Evolutionary conservation across 2,888 invertebrate species (phyloP), one percentile per base, ranked within the genome.

Genomic region (Lasioglossum malachurum): DNA sequence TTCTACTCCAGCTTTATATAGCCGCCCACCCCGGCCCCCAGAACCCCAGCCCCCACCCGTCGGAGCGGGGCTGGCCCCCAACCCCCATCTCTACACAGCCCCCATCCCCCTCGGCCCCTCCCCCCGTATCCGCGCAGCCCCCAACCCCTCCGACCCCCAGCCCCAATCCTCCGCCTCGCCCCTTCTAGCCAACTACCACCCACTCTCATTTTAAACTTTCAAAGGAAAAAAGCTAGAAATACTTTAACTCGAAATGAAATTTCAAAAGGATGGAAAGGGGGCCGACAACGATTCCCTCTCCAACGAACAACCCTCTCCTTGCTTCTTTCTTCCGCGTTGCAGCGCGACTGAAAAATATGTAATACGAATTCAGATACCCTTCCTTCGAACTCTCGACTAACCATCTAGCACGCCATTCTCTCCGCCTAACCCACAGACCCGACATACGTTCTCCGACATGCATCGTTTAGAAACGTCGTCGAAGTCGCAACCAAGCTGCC

Each of bases 201-300:
- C 87, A 86, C 83, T 90, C 92, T 94, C 92, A 91, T 93, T 94
- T 93, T 88, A 92, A 93, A 93, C 90, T 93, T 94, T 93, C 88
- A 89, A 92, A 92, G 88, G 90, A 92, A 93, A 93, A 93, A 94
- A 93, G 92, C 92, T 93, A 92, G 92, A 94, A 95, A 95, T 94
- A 94, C 92, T 94, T 95, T 94, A 95, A 95, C 93, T 94, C 91
- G 92, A 93, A 95, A 95, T 94, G 93, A 95, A 95, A 95, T 95
- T 94, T 94, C 92, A 92, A 93, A 93, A 94, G 87, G 81, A 82
- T 83, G 83, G 75, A 78, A 78, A 71, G 80, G 79, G 78, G 53
- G 23, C 72, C 60, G 81, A 38, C 78, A 67, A 57, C 57, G 80
- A 16, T 75, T 78, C 72, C 75, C 72, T 53, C 75, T 46, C 79